Evolutionary conservation across 1,140 invertebrate species (phyloP).

Genomic region (Cydia pomonella): DNA sequence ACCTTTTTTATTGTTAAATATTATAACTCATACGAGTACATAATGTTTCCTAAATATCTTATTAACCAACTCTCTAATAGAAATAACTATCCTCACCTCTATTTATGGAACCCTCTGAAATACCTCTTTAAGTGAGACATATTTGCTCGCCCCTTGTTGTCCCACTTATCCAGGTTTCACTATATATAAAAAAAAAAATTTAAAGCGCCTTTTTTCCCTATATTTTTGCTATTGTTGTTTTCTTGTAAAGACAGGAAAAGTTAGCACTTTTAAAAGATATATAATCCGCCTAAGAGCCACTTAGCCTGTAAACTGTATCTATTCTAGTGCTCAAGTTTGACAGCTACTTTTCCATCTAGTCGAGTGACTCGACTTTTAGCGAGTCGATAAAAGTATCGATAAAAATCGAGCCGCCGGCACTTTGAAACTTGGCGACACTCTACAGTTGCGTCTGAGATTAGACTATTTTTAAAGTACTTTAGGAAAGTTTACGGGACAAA

Average conservation of each 20-base stretch:
- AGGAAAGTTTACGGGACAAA: neutral
- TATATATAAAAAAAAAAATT: no score
- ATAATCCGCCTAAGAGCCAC: neutral
- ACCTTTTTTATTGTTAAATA: no score
- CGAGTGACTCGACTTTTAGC: constrained; percentile 19
- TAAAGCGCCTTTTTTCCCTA: no score
- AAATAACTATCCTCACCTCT: no score
- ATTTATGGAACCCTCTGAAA: no score
- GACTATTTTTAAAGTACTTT: neutral
- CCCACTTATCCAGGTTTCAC: no score
- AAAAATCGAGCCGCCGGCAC: constrained; percentile 24
- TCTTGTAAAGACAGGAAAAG: neutral
- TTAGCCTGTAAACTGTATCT: neutral
- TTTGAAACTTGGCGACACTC: constrained; percentile 1
- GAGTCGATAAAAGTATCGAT: constrained; percentile 4
- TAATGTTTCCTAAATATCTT: no score
- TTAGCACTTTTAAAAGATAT: neutral
- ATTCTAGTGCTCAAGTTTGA: constrained; percentile 30
- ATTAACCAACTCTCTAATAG: no score
- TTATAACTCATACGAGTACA: no score
- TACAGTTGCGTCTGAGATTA: neutral
- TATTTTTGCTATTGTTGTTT: neutral
- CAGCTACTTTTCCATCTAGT: constrained; percentile 29
- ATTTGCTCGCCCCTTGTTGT: no score
- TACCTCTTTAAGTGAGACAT: no score